Evolutionary conservation across 2,113 vertebrate species (phyloP).

Genomic region (Myotis brandtii): DNA sequence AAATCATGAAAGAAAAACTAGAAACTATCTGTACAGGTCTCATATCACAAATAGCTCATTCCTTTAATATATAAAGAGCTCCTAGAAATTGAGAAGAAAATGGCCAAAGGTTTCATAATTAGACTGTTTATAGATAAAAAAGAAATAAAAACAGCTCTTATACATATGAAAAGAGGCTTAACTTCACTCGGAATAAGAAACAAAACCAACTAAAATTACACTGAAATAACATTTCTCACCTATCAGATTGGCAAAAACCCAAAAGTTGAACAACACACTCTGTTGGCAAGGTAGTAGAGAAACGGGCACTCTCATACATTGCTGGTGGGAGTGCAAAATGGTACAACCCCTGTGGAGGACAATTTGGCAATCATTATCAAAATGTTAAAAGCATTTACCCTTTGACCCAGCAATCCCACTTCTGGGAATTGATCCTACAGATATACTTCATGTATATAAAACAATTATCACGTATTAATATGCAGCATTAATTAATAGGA

Average conservation of each 20-base stretch:
- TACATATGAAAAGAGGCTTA: background rate
- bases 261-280: conserved; percentile 57
- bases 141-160: background rate
- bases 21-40: background rate
- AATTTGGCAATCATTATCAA: conserved; percentile 61
- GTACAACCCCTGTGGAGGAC: conserved; percentile 16
- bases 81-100: conserved; percentile 51
- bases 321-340: conserved; percentile 58
- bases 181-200: conserved; percentile 38
- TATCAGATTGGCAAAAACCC: conserved; percentile 62
- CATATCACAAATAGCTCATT: background rate
- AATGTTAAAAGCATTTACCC: conserved; percentile 70
- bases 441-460: background rate
- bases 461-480: background rate
- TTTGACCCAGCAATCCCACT: conserved; percentile 65
- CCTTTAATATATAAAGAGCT: conserved; percentile 51
- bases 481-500: background rate
- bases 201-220: background rate
- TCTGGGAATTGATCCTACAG: conserved; percentile 55
- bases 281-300: conserved; percentile 62
- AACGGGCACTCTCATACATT: background rate
- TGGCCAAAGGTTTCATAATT: background rate
- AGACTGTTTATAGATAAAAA: background rate
- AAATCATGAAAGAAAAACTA: background rate
- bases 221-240: conserved; percentile 61